Conservation (phyloP, 1,140 invertebrate species). For the Portunus trituberculatus region DNA sequence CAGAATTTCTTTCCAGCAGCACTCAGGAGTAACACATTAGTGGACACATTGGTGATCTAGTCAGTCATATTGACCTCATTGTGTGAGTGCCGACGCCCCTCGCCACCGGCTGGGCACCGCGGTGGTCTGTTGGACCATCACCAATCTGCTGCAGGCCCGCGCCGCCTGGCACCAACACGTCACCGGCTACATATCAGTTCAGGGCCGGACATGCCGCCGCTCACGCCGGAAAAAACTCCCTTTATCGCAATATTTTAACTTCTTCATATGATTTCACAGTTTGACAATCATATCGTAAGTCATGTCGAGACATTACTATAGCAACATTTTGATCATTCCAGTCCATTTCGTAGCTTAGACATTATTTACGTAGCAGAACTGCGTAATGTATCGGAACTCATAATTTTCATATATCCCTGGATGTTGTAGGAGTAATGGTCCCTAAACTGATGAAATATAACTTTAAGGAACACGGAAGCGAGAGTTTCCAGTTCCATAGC, state of each 20-base stretch:
- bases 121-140: neutral
- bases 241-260: neutral
- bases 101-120: neutral
- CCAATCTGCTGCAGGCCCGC: neutral
- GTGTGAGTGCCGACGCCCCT: neutral
- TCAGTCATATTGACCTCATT: neutral
- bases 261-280: neutral
- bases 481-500: neutral
- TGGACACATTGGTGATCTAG: neutral
- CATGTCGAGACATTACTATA: neutral
- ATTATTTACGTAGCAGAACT: neutral
- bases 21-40: neutral
- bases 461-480: neutral
- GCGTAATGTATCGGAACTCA: slow-evolving; percentile 13
- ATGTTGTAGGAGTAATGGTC: slow-evolving; percentile 22
- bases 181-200: neutral
- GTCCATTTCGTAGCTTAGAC: slow-evolving; percentile 9
- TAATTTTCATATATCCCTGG: slow-evolving; percentile 9
- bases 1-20: neutral
- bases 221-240: neutral
- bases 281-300: slow-evolving; percentile 14
- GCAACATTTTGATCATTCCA: neutral
- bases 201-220: neutral
- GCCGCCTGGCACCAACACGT: neutral
- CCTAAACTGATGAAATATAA: neutral